phyloP scores from a whole-genome alignment of 2,113 vertebrate species.

The Lamprotornis superbus region DNA sequence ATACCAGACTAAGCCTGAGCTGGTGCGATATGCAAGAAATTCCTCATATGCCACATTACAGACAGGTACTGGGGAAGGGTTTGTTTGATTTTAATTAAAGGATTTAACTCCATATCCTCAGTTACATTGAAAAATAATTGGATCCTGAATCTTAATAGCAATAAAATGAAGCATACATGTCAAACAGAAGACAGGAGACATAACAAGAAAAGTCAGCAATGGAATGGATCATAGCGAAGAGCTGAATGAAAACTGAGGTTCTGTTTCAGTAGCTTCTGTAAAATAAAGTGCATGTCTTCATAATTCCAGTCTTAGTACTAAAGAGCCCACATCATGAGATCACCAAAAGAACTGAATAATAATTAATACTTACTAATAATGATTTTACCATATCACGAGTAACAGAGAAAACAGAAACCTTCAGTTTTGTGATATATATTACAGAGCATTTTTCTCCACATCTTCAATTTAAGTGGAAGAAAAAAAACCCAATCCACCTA shows the following conservation, averaged over 20 bases:
- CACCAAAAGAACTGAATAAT: neutral
- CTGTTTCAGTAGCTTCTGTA: neutral
- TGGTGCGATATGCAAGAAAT: neutral
- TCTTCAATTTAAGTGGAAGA: neutral
- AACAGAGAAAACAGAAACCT: neutral
- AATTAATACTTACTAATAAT: neutral
- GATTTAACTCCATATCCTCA: neutral
- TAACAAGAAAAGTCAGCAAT: neutral
- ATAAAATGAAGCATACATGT: neutral
- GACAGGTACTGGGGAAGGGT: neutral
- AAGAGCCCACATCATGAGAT: neutral
- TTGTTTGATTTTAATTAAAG: constrained; percentile 13
- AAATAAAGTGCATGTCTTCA: neutral
- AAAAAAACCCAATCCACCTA: neutral
- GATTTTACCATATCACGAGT: neutral
- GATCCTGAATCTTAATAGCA: neutral
- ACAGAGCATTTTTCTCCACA: accelerated
- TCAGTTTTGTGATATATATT: neutral
- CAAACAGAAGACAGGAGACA: neutral
- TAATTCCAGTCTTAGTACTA: neutral
- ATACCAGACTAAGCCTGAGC: neutral
- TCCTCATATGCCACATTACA: neutral
- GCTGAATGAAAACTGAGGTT: neutral
- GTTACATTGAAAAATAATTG: neutral
- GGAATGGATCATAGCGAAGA: neutral